Percentiles rank a stretch among this genome's conserved stretches.
Evolutionary conservation across 2,888 invertebrate genomes (phyloP).

Genomic region (Volucella bombylans): DNA sequence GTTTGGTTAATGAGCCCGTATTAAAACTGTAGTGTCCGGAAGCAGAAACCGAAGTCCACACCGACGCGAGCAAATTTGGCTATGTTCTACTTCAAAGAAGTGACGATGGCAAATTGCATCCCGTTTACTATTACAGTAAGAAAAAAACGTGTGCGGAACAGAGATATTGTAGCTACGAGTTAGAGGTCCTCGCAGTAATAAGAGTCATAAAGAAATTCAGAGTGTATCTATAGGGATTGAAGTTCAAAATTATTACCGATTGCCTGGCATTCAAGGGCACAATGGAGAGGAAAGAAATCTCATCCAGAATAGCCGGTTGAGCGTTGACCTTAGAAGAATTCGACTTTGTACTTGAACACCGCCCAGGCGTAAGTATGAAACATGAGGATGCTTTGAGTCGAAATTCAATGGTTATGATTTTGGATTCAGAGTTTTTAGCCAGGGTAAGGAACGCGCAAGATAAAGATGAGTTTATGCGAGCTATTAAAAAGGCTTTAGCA

Average conservation of each 20-base stretch:
- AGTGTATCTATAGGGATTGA: neutral
- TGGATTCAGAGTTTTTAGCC: no score
- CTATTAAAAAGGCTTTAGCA: no score
- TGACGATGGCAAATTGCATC: constrained; percentile 73
- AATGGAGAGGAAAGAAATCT: neutral
- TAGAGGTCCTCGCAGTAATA: constrained; percentile 74
- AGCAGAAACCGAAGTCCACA: constrained; percentile 18
- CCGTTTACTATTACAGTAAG: constrained; percentile 76
- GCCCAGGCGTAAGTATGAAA: neutral
- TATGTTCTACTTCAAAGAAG: constrained; percentile 75
- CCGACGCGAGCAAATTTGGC: constrained; percentile 60
- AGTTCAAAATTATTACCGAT: neutral
- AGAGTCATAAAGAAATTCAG: neutral
- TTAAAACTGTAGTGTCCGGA: no score
- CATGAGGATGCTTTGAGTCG: no score
- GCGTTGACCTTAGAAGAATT: neutral
- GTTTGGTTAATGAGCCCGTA: no score
- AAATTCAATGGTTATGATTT: no score
- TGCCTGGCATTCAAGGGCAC: neutral
- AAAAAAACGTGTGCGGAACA: constrained; percentile 76
- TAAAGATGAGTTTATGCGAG: no score
- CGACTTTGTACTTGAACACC: no score
- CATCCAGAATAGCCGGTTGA: neutral
- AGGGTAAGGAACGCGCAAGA: no score
- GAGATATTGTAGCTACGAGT: constrained; percentile 77